Conservation (phyloP, 2,888 invertebrate genomes). For the Chaitophorus viminalis region DNA sequence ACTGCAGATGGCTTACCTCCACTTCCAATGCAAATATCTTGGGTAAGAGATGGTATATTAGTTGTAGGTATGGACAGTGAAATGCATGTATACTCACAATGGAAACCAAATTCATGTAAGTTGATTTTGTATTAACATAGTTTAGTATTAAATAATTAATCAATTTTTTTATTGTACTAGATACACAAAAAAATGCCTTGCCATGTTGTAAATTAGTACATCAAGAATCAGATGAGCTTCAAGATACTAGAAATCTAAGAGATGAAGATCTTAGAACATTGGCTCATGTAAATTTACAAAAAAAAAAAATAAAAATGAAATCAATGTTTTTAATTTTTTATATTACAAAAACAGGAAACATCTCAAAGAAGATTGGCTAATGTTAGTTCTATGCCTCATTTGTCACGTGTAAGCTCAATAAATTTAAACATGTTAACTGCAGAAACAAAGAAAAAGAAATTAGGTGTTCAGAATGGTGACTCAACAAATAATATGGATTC, state of each 20-base stretch:
- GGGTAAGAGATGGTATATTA: constrained; percentile 97
- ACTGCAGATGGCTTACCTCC: constrained; percentile 97
- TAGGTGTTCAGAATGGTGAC: constrained; percentile 63
- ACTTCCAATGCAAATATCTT: constrained; percentile 97
- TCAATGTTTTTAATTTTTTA: background rate
- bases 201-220: constrained; percentile 64
- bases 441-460: constrained; percentile 76
- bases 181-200: constrained; percentile 38
- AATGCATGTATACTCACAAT: constrained; percentile 99
- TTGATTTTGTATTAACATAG: constrained; percentile 13
- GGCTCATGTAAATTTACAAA: constrained; percentile 69
- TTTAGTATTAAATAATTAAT: background rate
- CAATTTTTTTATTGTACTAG: background rate
- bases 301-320: background rate
- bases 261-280: constrained; percentile 77
- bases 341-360: constrained; percentile 69
- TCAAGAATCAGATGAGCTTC: constrained; percentile 76
- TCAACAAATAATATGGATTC: constrained; percentile 70
- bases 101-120: constrained; percentile 79
- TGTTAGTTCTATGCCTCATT: constrained; percentile 81
- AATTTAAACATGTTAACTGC: constrained; percentile 81
- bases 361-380: constrained; percentile 76
- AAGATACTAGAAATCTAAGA: constrained; percentile 77
- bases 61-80: constrained; percentile 99
- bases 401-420: constrained; percentile 85